Percentiles rank a stretch among this genome's conserved stretches.
These are phyloP conservation scores for Acipenser ruthenus DNA, from an alignment of 2,797 vertebrate genomes.

Conservation along the genomic window DNA sequence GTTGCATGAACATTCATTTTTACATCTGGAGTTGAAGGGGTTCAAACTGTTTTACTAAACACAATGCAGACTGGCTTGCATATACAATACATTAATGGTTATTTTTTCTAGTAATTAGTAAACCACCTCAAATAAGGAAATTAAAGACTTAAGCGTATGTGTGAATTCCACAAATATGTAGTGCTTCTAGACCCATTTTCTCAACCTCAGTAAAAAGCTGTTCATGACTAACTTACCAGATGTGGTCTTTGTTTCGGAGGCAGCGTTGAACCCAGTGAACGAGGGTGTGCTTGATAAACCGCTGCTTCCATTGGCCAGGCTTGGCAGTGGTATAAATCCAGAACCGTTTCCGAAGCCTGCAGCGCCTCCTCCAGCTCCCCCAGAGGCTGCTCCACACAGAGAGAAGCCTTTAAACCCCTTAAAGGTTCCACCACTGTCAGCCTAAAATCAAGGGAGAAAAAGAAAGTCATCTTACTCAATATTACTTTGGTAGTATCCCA, in stretches of 20 bases:
- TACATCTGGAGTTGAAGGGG: no score
- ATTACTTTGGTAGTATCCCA: background rate
- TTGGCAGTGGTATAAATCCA: conserved; percentile 44
- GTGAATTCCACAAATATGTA: no score
- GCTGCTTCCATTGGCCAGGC: conserved; percentile 53
- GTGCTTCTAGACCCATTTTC: no score
- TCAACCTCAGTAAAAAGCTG: no score
- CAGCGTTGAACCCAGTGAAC: conserved; percentile 40
- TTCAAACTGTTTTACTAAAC: no score
- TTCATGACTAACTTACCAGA: conserved; percentile 37
- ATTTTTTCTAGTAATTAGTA: no score
- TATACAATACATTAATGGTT: no score
- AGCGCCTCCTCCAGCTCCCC: conserved; percentile 25
- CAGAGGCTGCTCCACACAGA: conserved; percentile 5
- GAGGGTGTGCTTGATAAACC: conserved; percentile 16
- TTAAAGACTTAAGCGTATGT: no score
- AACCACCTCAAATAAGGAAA: no score
- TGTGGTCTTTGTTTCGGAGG: conserved; percentile 21
- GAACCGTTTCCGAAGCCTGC: conserved; percentile 46
- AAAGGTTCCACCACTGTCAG: conserved; percentile 44
- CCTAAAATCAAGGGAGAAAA: conserved; percentile 32
- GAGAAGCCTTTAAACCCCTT: conserved; percentile 62
- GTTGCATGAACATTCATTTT: no score
- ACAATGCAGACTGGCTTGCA: no score
- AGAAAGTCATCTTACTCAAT: background rate